Base-by-base conservation (phyloP, 1,140 invertebrate genomes). In the Drosophila lacertosa region DNA sequence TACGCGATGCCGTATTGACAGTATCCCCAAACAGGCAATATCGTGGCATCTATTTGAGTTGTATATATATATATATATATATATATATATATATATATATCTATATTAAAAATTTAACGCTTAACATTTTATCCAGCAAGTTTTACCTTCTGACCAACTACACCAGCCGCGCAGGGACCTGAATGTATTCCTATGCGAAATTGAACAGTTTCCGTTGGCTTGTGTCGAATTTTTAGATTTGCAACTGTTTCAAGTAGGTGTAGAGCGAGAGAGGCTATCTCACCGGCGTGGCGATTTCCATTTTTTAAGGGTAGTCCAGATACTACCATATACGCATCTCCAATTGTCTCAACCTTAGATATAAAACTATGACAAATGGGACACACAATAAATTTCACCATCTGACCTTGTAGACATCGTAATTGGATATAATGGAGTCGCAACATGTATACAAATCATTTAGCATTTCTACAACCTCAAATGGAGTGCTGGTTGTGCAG, bases 321-420 rank as follows among this genome's bases (percentile, higher is more conserved):
- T n/a, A 97, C 97, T 2, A 98, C 90, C 97, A 98, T 98, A 91
- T 99, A 99, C 2, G 97, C 97, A 91, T 98, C 97, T 1, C 97
- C 97, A 73, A 99, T 99, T 0, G 97, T 99, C 92, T 99, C 97
- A 47, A 98, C 96, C 96, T 97, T 4, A 2, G n/a, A 57, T 24
- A 16, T 5, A 13, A 5, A 13, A 13, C n/a, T 4, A 6, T 1
- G 0, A 29, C 26, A 9, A 2, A 9, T 6, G 15, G 5, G 3
- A 40, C 5, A 4, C 1, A 1, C 5, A 9, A 35, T 4, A 3
- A 10, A 0, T 16, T 2, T 1, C 0, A 0, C 1, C 5, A 16
- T 7, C 7, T 13, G 91, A 95, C 95, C 94, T 98, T 98, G 91
- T 98, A 98, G 2, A 98, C 97, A 84, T 96, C 95, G 89, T 97